These are phyloP conservation scores for Hyperoplus immaculatus DNA, from an alignment of 2,797 vertebrate species.

Conservation along the genomic window DNA sequence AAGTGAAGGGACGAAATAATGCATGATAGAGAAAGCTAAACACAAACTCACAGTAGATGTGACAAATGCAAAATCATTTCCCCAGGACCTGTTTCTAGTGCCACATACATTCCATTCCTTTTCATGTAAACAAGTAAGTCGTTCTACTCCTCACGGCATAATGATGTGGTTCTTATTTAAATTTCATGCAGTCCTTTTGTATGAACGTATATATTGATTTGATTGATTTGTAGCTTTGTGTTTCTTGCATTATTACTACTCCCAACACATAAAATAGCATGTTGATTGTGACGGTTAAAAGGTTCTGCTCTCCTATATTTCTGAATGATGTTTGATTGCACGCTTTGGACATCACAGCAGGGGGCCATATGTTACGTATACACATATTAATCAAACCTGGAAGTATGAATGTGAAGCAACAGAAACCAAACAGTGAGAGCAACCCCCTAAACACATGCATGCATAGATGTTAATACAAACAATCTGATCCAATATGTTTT, in stretches of 20 bases:
- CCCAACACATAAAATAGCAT: not conserved
- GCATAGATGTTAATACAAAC: not conserved
- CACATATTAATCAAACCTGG: too few species aligned
- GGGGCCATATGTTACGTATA: not conserved
- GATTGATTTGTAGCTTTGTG: not conserved
- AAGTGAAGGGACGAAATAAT: not conserved
- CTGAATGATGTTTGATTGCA: not conserved
- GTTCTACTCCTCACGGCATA: not conserved
- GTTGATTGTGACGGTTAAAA: not conserved
- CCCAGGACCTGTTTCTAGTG: conserved; percentile 9
- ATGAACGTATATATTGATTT: not conserved
- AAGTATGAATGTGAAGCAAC: too few species aligned
- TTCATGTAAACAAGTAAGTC: conserved; percentile 23
- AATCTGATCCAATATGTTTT: not conserved
- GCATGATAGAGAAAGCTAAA: conserved; percentile 9
- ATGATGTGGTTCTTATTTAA: conserved; percentile 2
- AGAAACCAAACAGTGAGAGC: not conserved
- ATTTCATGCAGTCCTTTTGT: not conserved
- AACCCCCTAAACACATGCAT: not conserved
- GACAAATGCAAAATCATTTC: conserved; percentile 3
- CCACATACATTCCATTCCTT: not conserved
- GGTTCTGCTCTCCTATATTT: not conserved
- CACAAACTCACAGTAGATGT: not conserved
- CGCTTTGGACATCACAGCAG: not conserved
- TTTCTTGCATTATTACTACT: conserved; percentile 2